Evolutionary conservation across 2,888 invertebrate genomes (phyloP), one percentile per base, ranked within the genome.

Genomic region (Boloria selene): DNA sequence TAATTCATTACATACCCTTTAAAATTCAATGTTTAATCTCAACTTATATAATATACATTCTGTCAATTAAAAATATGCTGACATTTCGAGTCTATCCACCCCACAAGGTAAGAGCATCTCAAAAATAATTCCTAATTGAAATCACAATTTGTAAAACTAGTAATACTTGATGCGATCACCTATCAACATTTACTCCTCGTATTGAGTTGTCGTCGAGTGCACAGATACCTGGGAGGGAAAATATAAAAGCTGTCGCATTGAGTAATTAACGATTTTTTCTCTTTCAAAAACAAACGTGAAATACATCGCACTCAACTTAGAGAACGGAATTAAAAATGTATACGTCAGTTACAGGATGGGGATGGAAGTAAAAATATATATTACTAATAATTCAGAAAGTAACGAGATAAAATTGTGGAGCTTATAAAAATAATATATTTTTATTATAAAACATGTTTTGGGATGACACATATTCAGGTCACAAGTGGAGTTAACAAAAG

Each of bases 171-270:
- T 49, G 47, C 49, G 14, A 38, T 49, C 59, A 45, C 59, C 59
- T 59, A 59, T 59, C 49, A 47, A 59, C 49, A 59, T 59, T 38
- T 59, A 18, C 59, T 31, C 49, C 47, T 49, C 49, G 17, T 14
- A 38, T 7, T 50, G 14, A 47, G 47, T 26, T 13, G 58, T 49
- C 17, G 59, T 50, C 17, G 59, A 59, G 49, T 38, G 10, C 31
- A 3, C 1, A 38, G 10, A 10, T 17, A 59, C 38, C 13, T 49
- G 44, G 16, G 18, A 59, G 47, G 49, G 47, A 13, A 50, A 49
- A 38, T 59, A 59, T 59, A 49, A 59, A 59, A 59, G 59, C 49
- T 50, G 49, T 59, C 14, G 16, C 38, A 49, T 59, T 49, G 59
- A 49, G 59, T 59, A 59, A 59, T 59, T 59, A 59, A 59, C 26